Evolutionary conservation across 1,140 invertebrate species (phyloP).

Genomic region (Pogonognathellus flavescens): DNA sequence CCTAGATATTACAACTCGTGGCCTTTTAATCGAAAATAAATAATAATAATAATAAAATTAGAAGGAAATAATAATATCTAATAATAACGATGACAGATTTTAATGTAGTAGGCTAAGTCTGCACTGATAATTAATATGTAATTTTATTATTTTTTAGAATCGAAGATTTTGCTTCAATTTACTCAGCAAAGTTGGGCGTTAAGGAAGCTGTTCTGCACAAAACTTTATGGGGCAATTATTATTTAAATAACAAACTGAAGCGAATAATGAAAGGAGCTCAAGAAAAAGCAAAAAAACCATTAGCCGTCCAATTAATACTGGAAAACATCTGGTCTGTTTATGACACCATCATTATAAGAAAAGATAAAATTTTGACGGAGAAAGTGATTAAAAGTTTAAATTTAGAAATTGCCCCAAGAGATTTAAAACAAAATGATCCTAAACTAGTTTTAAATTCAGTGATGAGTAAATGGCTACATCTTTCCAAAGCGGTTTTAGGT

Average conservation of each 20-base stretch:
- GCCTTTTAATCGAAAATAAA: too few species aligned
- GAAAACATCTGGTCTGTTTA: constrained; percentile 96
- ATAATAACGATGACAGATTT: too few species aligned
- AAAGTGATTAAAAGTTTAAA: constrained; percentile 86
- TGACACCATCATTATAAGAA: constrained; percentile 82
- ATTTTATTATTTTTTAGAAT: constrained; percentile 71
- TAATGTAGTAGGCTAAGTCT: too few species aligned
- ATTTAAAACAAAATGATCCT: constrained; percentile 83
- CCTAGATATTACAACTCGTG: too few species aligned
- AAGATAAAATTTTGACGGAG: constrained; percentile 86
- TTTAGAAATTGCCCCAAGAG: constrained; percentile 82
- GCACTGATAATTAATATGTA: too few species aligned
- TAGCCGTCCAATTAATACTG: constrained; percentile 96
- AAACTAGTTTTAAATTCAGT: constrained; percentile 85
- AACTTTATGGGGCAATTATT: constrained; percentile 97
- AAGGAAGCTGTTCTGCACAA: constrained; percentile 77
- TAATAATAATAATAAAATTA: too few species aligned
- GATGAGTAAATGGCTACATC: constrained; percentile 89
- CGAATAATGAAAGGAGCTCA: constrained; percentile 91
- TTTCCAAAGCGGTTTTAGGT: constrained; percentile 83
- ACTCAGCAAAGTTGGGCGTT: constrained; percentile 83
- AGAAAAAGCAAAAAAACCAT: constrained; percentile 93
- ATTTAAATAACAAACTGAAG: constrained; percentile 89
- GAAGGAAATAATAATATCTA: too few species aligned
- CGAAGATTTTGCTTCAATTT: constrained; percentile 89